Evolutionary conservation across 2,113 vertebrate species (phyloP).

Genomic region (Osmerus eperlanus): DNA sequence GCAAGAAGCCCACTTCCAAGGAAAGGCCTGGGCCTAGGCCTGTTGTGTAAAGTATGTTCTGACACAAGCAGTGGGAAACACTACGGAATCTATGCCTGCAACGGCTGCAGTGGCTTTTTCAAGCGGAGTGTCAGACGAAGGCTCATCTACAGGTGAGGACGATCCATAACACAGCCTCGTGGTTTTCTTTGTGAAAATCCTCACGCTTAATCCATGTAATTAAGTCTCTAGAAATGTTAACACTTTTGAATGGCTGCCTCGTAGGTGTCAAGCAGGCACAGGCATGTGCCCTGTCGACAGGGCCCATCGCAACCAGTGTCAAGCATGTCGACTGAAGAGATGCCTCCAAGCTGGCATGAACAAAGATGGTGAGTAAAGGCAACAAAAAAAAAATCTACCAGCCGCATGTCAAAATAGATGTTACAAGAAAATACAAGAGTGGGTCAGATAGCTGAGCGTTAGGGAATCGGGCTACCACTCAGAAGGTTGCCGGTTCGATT

Average conservation of each 20-base stretch:
- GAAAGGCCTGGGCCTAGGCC: constrained; percentile 75
- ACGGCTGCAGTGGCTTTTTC: constrained; percentile 99
- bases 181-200: not conserved
- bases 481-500: no score
- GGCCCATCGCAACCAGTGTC: constrained; percentile 97
- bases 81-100: constrained; percentile 96
- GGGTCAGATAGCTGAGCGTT: no score
- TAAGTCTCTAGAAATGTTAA: no score
- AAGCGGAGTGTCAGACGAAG: constrained; percentile 93
- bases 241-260: no score
- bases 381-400: no score
- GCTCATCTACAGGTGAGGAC: constrained; percentile 83
- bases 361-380: constrained; percentile 83
- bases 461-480: no score
- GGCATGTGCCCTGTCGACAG: constrained; percentile 96
- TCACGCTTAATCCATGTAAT: no score
- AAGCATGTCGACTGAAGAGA: constrained; percentile 96
- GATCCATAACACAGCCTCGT: not conserved
- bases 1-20: constrained; percentile 73
- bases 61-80: constrained; percentile 98
- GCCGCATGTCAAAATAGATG: not conserved
- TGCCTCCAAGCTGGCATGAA: constrained; percentile 98
- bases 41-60: constrained; percentile 91
- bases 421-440: not conserved
- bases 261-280: constrained; percentile 90